Conservation (phyloP, 2,113 vertebrate genomes). For the Struthio camelus region DNA sequence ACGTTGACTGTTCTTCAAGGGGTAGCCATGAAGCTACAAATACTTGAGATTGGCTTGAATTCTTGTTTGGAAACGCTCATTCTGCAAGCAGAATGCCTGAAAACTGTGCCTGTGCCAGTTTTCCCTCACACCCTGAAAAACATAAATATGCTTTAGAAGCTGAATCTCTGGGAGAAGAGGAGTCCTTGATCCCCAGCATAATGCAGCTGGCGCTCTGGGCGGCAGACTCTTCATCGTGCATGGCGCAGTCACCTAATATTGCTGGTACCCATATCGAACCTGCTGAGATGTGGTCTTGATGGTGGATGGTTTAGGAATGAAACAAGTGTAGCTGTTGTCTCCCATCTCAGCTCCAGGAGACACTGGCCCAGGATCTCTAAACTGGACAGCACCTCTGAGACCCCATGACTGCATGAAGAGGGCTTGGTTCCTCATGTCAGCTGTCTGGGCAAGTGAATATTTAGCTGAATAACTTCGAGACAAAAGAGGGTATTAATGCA, state of each 20-base stretch:
- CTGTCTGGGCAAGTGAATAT: rapidly evolving
- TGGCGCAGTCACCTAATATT: background rate
- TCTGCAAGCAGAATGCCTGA: background rate
- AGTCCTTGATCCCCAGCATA: background rate
- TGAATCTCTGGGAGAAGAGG: background rate
- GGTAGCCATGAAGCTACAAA: background rate
- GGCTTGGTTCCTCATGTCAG: background rate
- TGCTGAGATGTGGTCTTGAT: background rate
- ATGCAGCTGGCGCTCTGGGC: rapidly evolving
- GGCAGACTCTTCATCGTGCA: rapidly evolving
- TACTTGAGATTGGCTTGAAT: background rate
- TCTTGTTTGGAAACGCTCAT: background rate
- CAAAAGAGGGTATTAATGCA: background rate
- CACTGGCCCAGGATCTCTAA: background rate
- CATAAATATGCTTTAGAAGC: background rate
- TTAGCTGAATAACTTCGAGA: background rate
- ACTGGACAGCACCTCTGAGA: background rate
- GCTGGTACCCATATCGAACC: background rate
- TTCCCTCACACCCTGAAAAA: rapidly evolving
- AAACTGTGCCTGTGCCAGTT: background rate
- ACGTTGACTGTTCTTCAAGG: background rate
- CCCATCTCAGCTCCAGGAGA: too few species aligned
- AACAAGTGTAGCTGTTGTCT: background rate
- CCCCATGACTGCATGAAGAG: background rate
- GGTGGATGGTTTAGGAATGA: background rate